These are phyloP conservation scores for Arbacia lixula DNA, from an alignment of 53 echinoderm and acorn worm genomes.

Conservation along the genomic window DNA sequence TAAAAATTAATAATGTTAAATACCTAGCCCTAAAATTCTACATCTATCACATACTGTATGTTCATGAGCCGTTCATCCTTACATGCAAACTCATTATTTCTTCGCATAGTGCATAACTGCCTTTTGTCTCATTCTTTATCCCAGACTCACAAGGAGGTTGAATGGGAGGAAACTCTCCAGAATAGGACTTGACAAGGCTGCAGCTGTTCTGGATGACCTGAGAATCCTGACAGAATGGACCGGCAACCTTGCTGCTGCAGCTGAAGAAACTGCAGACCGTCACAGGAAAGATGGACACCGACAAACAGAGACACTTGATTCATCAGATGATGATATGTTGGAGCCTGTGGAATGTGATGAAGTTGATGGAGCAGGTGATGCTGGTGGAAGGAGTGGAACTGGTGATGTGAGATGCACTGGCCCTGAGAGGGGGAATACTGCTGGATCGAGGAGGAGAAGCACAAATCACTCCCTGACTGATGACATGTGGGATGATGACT, in stretches of 20 bases:
- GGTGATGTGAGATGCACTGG: background rate
- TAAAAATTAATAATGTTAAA: too few species aligned
- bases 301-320: too few species aligned
- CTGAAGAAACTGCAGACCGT: background rate
- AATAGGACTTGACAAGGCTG: conserved; percentile 34
- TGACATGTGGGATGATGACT: conserved; percentile 65
- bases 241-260: conserved; percentile 37
- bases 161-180: conserved; percentile 47
- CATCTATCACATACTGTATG: too few species aligned
- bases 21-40: too few species aligned
- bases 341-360: conserved; percentile 1
- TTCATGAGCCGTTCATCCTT: too few species aligned
- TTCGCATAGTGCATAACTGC: too few species aligned
- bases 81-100: too few species aligned
- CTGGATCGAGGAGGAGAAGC: conserved; percentile 10
- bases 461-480: conserved; percentile 34
- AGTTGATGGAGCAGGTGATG: background rate
- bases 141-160: conserved; percentile 19
- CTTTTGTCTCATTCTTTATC: background rate
- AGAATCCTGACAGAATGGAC: conserved; percentile 47
- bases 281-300: background rate
- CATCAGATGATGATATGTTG: background rate
- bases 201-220: conserved; percentile 31
- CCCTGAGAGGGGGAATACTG: background rate
- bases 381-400: background rate